Percentiles rank a stretch among this genome's conserved stretches.
Conservation (phyloP, 2,113 vertebrate genomes). For the Eretmochelys imbricata region DNA sequence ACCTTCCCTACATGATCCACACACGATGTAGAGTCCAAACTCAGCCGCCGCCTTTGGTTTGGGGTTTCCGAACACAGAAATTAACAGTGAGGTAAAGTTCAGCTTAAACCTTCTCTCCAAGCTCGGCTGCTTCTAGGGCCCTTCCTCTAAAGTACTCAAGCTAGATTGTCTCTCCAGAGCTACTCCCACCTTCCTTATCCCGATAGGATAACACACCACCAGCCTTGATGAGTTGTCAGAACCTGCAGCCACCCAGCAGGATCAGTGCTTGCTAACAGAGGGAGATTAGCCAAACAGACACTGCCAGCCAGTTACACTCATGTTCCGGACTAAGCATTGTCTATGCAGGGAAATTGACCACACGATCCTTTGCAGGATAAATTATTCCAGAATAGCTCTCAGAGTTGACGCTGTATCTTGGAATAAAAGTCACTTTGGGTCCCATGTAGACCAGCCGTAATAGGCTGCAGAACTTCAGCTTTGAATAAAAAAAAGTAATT, state of each 20-base stretch:
- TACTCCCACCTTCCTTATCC: not conserved
- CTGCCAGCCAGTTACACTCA: not conserved
- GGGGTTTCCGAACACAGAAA: not conserved
- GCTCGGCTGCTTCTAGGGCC: not conserved
- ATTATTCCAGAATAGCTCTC: no score
- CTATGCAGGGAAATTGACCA: not conserved
- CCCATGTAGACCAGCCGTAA: constrained; percentile 24
- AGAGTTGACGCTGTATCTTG: no score
- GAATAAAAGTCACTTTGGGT: constrained; percentile 28
- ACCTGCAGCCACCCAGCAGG: not conserved
- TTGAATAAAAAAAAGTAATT: not conserved
- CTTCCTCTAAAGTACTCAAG: not conserved
- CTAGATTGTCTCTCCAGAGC: not conserved
- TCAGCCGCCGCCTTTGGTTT: not conserved
- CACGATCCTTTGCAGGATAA: not conserved
- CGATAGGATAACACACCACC: not conserved
- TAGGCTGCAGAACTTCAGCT: constrained; percentile 36
- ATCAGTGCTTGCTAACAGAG: no score
- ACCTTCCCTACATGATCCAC: accelerated
- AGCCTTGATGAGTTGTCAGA: no score
- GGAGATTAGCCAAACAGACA: not conserved
- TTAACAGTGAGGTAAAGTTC: not conserved
- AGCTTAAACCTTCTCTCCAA: not conserved
- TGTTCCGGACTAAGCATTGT: not conserved
- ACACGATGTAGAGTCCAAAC: no score